Percentiles rank a stretch among this genome's conserved stretches.
phyloP scores from a whole-genome alignment of 2,113 vertebrate species.

The Atherinomorus stipes region DNA sequence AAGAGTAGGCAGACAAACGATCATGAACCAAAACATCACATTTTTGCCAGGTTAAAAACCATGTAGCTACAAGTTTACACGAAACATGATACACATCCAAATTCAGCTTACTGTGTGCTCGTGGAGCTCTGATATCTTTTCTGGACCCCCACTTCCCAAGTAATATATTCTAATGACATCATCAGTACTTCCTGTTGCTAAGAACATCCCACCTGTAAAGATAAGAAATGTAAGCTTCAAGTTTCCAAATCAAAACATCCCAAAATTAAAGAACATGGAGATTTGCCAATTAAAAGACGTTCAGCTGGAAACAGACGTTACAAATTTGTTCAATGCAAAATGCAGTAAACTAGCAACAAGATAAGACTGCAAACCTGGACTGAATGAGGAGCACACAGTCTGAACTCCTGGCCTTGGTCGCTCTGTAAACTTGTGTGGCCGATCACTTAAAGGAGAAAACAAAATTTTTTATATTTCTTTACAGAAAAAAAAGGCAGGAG shows the following conservation, averaged over 20 bases:
- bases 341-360: neutral
- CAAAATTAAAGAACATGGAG: neutral
- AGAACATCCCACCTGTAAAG: constrained; percentile 93
- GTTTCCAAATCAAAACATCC: neutral
- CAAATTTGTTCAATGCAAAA: neutral
- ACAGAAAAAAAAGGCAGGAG: neutral
- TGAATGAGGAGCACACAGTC: constrained; percentile 97
- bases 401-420: constrained; percentile 93
- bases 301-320: neutral
- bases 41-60: constrained; percentile 11
- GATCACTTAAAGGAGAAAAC: constrained; percentile 80
- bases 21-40: neutral
- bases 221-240: neutral
- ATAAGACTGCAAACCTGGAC: constrained; percentile 85
- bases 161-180: constrained; percentile 98
- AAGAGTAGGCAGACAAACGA: neutral
- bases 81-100: neutral
- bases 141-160: constrained; percentile 91
- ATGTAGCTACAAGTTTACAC: neutral
- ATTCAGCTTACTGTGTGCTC: constrained; percentile 87
- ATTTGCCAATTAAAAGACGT: neutral
- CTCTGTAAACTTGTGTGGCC: constrained; percentile 94
- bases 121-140: constrained; percentile 94
- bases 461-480: constrained; percentile 12
- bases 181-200: constrained; percentile 97